These are phyloP conservation scores for Oreochromis niloticus DNA, from an alignment of 2,113 vertebrate genomes.

Conservation along the genomic window DNA sequence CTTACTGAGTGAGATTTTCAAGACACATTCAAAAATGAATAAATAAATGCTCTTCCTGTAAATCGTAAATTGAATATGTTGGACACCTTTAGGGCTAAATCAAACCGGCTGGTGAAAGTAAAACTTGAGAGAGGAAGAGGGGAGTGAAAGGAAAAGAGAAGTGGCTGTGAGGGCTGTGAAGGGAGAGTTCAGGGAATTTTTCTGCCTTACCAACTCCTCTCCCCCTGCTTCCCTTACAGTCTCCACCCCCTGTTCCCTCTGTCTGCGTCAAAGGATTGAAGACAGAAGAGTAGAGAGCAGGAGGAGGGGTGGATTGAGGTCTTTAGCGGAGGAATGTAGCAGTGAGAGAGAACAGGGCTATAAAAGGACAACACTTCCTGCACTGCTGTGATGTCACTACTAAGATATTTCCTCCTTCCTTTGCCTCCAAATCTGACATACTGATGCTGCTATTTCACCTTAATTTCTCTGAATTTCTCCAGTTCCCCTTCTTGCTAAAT, in stretches of 20 bases:
- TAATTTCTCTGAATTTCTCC: background rate
- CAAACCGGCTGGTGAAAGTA: conserved; percentile 39
- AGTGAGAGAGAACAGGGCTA: conserved; percentile 59
- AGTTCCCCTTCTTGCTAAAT: background rate
- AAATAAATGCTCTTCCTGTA: background rate
- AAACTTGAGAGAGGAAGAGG: conserved; percentile 21
- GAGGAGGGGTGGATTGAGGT: conserved; percentile 20
- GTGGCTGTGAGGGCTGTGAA: background rate
- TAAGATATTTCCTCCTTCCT: conserved; percentile 57
- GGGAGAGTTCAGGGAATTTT: conserved; percentile 49
- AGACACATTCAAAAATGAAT: background rate
- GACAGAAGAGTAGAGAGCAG: conserved; percentile 16
- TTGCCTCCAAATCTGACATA: conserved; percentile 30
- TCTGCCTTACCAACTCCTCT: background rate
- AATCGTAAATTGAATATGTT: background rate
- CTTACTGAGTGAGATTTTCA: background rate
- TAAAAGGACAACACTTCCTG: conserved; percentile 69
- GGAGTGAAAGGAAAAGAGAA: conserved; percentile 42
- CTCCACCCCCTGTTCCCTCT: conserved; percentile 19
- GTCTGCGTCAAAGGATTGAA: conserved; percentile 53
- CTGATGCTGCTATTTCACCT: conserved; percentile 38
- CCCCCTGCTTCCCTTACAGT: background rate
- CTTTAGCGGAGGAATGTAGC: conserved; percentile 57
- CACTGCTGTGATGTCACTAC: conserved; percentile 54
- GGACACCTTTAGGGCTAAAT: background rate